Evolutionary conservation across 2,113 vertebrate genomes (phyloP).

Genomic region (Eclectus roratus): DNA sequence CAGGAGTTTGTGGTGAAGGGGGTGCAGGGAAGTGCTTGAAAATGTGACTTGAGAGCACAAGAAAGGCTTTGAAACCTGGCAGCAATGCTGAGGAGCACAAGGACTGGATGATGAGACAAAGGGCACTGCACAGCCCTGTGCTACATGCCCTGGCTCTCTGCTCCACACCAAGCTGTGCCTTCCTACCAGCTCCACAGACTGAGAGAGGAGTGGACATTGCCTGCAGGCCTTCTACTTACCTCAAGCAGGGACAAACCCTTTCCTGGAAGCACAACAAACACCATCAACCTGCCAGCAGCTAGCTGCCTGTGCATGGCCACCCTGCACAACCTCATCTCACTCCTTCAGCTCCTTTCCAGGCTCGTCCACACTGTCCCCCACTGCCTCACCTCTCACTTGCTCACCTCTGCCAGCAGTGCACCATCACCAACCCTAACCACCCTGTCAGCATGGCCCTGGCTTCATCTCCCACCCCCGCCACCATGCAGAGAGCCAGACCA

Average conservation of each 20-base stretch:
- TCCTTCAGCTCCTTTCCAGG: neutral
- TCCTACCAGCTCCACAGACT: neutral
- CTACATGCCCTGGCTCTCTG: neutral
- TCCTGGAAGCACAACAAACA: neutral
- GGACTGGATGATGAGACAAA: neutral
- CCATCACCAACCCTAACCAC: rapidly evolving
- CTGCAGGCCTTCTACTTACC: rapidly evolving
- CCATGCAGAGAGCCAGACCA: rapidly evolving
- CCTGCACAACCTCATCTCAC: neutral
- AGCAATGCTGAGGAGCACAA: neutral
- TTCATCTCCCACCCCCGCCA: neutral
- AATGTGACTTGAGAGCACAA: neutral
- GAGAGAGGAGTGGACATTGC: neutral
- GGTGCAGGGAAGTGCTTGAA: neutral
- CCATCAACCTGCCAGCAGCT: neutral
- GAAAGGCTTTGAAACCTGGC: neutral
- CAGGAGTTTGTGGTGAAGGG: neutral
- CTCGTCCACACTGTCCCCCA: neutral
- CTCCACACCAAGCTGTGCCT: neutral
- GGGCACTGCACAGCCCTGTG: neutral
- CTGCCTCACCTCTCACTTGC: neutral
- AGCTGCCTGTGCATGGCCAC: neutral
- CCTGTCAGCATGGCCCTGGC: rapidly evolving
- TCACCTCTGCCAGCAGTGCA: neutral
- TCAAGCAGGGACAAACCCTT: neutral